phyloP scores from a whole-genome alignment of 2,113 vertebrate species.

The Clarias magur region DNA sequence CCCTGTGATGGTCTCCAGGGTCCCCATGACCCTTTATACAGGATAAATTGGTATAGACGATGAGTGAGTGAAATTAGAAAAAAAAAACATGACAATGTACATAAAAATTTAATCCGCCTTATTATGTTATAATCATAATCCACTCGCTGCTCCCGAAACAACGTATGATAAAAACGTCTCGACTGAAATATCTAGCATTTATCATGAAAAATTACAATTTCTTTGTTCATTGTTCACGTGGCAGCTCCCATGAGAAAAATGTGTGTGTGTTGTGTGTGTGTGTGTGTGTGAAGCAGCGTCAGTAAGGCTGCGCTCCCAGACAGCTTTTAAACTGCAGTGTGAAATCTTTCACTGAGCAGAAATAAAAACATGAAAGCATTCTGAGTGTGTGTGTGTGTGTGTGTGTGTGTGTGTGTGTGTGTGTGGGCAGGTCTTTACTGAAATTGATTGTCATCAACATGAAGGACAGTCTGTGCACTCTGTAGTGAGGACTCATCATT shows the following conservation, averaged over 20 bases:
- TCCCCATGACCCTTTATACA: too few species aligned
- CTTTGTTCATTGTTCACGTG: too few species aligned
- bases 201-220: too few species aligned
- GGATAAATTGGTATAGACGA: too few species aligned
- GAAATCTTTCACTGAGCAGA: background rate
- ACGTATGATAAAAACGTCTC: too few species aligned
- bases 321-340: background rate
- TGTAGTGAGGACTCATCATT: conserved; percentile 25
- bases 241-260: background rate
- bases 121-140: too few species aligned
- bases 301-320: background rate
- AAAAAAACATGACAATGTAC: background rate
- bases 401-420: conserved; percentile 15
- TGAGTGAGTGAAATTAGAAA: too few species aligned
- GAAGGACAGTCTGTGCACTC: background rate
- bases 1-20: too few species aligned
- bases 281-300: background rate
- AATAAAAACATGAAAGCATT: background rate
- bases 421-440: background rate
- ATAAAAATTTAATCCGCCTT: too few species aligned
- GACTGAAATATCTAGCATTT: too few species aligned
- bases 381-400: background rate
- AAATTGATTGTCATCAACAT: conserved; percentile 24
- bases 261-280: background rate
- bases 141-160: too few species aligned